Conservation (phyloP, 1,140 invertebrate genomes). For the Portunus trituberculatus region DNA sequence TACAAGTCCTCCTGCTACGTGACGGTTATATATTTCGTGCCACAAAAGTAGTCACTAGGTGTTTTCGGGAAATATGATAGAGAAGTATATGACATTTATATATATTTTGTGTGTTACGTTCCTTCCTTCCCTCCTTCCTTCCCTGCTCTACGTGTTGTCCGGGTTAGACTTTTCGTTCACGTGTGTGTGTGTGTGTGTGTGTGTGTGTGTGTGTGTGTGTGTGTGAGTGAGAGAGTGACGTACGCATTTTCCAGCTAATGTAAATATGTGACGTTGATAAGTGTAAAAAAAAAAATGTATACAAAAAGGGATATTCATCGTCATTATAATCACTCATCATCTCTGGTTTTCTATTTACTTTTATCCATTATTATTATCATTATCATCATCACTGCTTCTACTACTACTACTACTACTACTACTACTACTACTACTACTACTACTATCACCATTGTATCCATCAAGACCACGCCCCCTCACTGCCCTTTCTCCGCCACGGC, state of each 20-base stretch:
- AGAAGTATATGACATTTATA: neutral
- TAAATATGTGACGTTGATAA: neutral
- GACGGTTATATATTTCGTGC: neutral
- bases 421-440: too few species aligned
- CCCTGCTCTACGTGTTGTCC: neutral
- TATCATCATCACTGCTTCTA: too few species aligned
- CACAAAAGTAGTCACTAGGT: neutral
- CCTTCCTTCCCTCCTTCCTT: neutral
- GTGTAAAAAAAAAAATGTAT: neutral
- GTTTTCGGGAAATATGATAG: neutral
- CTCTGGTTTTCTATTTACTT: too few species aligned
- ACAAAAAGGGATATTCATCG: too few species aligned
- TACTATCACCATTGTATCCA: too few species aligned
- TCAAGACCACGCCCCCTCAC: too few species aligned
- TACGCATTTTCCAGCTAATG: neutral
- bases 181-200: constrained; percentile 50
- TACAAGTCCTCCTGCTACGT: neutral
- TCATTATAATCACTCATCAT: too few species aligned
- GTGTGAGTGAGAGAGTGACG: constrained; percentile 25
- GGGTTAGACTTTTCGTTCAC: neutral
- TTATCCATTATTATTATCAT: too few species aligned
- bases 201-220: constrained; percentile 54
- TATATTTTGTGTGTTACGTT: neutral
- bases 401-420: too few species aligned
- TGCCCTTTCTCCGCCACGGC: too few species aligned